Evolutionary conservation across 1,140 invertebrate species (phyloP), one percentile per base, ranked within the genome.

Genomic region (Trissolcus basalis): DNA sequence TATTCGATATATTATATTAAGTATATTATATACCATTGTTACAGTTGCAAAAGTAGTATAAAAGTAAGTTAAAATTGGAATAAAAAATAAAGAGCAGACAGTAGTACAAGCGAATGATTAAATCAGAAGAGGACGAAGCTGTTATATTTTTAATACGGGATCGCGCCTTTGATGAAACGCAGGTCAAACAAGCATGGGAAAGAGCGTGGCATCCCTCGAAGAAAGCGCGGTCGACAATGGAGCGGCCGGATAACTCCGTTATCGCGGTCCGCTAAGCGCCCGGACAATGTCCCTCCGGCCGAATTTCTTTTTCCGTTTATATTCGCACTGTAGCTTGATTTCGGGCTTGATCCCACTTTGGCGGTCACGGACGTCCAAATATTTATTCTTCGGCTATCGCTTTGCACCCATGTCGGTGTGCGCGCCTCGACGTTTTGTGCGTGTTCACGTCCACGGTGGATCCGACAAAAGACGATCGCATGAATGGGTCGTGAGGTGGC

Each of bases 381-480:
- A 79, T 79, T 79, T 79, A 79, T 74, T 74, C 63, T 58, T 49
- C 63, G 53, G 33, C 68, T 63, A 68, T 63, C 61, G 68, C 41
- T 51, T 64, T 76, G 36, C 54, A 55, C 67, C 50, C 56, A 63
- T 39, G n/a, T 41, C 11, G 2, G 39, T 50, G 47, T 39, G 56
- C 35, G 43, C 15, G 19, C 33, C 9, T 9, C 1, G 36, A 8
- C 48, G 58, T 68, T 53, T 67, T 64, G 10, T 56, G 58, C 59
- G 55, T 44, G 47, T 64, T 33, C 43, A 33, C 16, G 58, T 60
- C 59, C 36, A 43, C 58, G 16, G 32, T 47, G 64, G 39, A 64
- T 76, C 53, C 59, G 58, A 79, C 77, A 75, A 79, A 79, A 79
- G 77, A 56, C 68, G 71, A 65, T 72, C 69, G 68, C 71, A 72